These are phyloP conservation scores for Sipha flava DNA, from an alignment of 1,140 invertebrate species.

Conservation along the genomic window DNA sequence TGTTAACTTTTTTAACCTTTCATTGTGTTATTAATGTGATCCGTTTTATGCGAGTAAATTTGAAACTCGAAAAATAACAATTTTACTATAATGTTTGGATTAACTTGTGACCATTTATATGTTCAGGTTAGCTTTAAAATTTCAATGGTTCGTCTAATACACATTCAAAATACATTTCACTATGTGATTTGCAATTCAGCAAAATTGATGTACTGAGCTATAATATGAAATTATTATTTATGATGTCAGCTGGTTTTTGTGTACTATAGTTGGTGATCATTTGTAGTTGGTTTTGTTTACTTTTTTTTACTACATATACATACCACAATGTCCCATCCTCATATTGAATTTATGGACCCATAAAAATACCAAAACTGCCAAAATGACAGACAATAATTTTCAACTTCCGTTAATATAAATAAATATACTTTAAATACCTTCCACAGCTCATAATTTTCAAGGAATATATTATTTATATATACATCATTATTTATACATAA, in stretches of 20 bases:
- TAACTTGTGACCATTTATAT: neutral
- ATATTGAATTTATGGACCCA: constrained; percentile 7
- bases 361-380: constrained; percentile 2
- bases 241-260: neutral
- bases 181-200: neutral
- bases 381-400: constrained; percentile 1
- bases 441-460: too few species aligned
- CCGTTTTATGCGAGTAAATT: neutral
- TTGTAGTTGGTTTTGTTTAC: neutral
- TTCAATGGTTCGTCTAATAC: neutral
- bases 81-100: neutral
- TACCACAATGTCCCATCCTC: neutral
- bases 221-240: neutral
- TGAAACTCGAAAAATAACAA: neutral
- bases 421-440: neutral
- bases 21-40: neutral
- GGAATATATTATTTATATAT: too few species aligned
- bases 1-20: too few species aligned
- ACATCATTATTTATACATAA: too few species aligned
- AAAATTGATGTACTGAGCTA: neutral
- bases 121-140: neutral
- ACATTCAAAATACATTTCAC: neutral
- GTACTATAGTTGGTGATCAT: neutral
- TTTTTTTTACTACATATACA: neutral
- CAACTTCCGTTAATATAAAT: neutral